Evolutionary conservation across 2,888 invertebrate species (phyloP).

Genomic region (Coleophora deauratella): DNA sequence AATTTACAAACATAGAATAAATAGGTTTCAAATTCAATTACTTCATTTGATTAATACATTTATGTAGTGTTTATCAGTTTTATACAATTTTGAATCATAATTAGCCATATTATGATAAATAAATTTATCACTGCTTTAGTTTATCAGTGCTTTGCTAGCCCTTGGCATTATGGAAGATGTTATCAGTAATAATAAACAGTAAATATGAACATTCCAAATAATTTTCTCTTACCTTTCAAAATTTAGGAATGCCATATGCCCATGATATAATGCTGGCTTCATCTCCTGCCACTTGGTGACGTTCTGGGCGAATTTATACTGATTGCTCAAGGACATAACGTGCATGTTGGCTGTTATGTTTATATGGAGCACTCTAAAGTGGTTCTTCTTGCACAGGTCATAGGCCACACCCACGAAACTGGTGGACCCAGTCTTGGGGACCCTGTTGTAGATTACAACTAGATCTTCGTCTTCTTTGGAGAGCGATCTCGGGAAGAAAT

Average conservation of each 20-base stretch:
- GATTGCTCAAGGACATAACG: conserved; percentile 94
- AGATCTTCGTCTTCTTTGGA: conserved; percentile 76
- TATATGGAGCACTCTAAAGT: conserved; percentile 84
- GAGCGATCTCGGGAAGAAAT: conserved; percentile 44
- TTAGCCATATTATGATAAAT: no score
- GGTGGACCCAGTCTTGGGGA: conserved; percentile 98
- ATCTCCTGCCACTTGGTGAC: conserved; percentile 90
- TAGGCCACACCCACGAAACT: conserved; percentile 95
- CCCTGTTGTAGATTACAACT: conserved; percentile 94
- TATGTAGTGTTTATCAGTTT: no score
- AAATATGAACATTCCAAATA: conserved; percentile 17
- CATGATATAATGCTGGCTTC: conserved; percentile 97
- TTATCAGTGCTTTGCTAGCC: no score
- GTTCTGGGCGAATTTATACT: conserved; percentile 91
- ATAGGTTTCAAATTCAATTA: no score
- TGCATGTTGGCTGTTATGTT: conserved; percentile 97
- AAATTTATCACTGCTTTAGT: no score
- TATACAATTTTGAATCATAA: no score
- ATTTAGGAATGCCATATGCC: conserved; percentile 97
- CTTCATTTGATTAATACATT: no score
- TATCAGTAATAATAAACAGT: no score
- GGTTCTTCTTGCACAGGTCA: conserved; percentile 85
- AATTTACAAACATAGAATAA: no score
- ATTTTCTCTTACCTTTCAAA: conserved; percentile 94
- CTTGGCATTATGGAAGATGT: no score